A percentile compares a stretch with the other conserved stretches of the same genome.
Evolutionary conservation across 1,140 invertebrate genomes (phyloP).

Genomic region (Choristoneura fumiferana): DNA sequence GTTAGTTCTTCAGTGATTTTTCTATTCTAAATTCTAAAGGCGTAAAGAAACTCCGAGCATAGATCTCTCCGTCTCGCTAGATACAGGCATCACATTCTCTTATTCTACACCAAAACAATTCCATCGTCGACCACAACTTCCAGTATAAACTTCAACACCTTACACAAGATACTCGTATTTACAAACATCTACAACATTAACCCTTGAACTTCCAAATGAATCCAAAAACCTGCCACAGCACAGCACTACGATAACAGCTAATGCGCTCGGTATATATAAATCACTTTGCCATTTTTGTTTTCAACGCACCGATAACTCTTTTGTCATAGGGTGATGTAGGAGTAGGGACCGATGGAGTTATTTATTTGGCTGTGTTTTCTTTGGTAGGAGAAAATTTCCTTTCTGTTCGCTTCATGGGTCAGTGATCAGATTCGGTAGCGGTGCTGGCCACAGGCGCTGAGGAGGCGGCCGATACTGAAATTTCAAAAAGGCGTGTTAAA

Average conservation of each 20-base stretch:
- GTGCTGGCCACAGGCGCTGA: constrained; percentile 39
- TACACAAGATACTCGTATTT: too few relatives aligned
- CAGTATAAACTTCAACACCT: too few relatives aligned
- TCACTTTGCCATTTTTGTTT: constrained; percentile 76
- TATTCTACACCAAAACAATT: too few relatives aligned
- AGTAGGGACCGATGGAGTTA: constrained; percentile 71
- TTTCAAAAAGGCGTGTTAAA: constrained; percentile 3
- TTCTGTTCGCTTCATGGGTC: constrained; percentile 76
- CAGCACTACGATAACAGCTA: too few relatives aligned
- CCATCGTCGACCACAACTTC: too few relatives aligned
- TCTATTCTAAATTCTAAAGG: too few relatives aligned
- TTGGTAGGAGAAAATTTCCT: constrained; percentile 75
- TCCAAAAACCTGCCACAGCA: constrained; percentile 19
- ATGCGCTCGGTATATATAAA: constrained; percentile 57
- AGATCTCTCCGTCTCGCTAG: too few relatives aligned
- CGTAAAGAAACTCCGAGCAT: too few relatives aligned
- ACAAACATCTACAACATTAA: too few relatives aligned
- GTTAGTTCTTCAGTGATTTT: too few relatives aligned
- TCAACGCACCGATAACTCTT: constrained; percentile 79
- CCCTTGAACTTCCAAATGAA: too few relatives aligned
- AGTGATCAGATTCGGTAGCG: constrained; percentile 68
- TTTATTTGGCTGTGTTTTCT: constrained; percentile 76
- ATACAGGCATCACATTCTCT: too few relatives aligned
- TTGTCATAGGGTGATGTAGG: constrained; percentile 76
- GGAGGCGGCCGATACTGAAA: constrained; percentile 38